Base-by-base conservation (phyloP, 1,140 invertebrate species). In the Dinoponera quadriceps region DNA sequence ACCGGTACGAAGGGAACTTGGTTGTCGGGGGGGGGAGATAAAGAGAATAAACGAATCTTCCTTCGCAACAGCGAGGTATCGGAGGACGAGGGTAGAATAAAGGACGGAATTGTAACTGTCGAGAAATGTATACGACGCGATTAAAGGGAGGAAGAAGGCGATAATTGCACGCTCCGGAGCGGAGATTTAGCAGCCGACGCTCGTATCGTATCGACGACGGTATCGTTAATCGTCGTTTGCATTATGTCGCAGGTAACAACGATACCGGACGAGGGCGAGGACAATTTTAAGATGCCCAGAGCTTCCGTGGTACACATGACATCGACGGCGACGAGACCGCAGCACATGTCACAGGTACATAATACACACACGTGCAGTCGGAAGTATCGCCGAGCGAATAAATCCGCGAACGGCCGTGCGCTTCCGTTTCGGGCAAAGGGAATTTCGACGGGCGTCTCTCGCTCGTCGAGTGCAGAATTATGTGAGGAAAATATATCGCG, bases 241-340 rank as follows among this genome's bases (percentile, higher is more conserved):
- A 55, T 77, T 18, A 9, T 88, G 83, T 93, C 93, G 62, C 92
- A 94, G 94, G 92, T 94, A 85, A 94, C 93, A 65, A 92, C 93
- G 57, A 92, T 94, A 92, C 92, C 93, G 86, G 91, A 93, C 91
- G 92, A 94, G 88, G 90, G 88, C 86, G 89, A 92, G 87, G 90
- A 93, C 90, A 91, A 90, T 81, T 94, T 93, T 74, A 94, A 93
- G 91, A 93, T 94, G 89, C 92, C 94, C 82, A 91, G 92, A 89
- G 89, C 92, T 65, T 93, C 94, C 74, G 92, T 94, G 84, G 93
- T 94, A 85, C 92, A 94, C 87, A 94, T 94, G 92, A 92, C 93
- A 86, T 94, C 94, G 74, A 93, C 93, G 84, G 93, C 93, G 25
- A 94, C 90, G 29, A 92, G 91, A 86, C 93, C 94, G 29, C 94